Evolutionary conservation across 2,113 vertebrate genomes (phyloP), one percentile per base, ranked within the genome.

Genomic region (Pampusana beccarii): DNA sequence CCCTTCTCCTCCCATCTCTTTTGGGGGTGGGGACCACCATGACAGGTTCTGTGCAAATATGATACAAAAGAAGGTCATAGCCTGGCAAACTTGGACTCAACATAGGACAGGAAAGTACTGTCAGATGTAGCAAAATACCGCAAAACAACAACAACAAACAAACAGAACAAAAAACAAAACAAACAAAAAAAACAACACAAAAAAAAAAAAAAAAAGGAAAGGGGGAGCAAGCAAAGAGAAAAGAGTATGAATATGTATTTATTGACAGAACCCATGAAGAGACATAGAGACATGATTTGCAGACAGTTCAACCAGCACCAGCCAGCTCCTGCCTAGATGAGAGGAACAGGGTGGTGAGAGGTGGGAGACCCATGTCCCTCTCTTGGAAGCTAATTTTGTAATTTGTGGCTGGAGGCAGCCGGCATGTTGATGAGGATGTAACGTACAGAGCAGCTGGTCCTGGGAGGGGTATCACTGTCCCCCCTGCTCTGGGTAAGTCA

Each of bases 371-470:
- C 0, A 13, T 6, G 23, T 33, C 51, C 44, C 42, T 70, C 13
- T 58, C 73, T 38, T 29, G 26, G 70, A 51, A 58, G 70, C 19
- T 1, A 15, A 34, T 50, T 74, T 34, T 62, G 83, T 36, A 14
- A 50, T 36, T 17, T 11, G 31, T 34, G 34, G 42, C 50, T 36
- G 34, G 40, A 81, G 44, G 71, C 24, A 58, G 58, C 11, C 5
- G 0, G 17, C 15, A 9, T 1, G 5, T 7, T 58, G 71, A n/a
- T 0, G 1, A 70, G 42, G 65, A 46, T 8, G 28, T 5, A 34
- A 53, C 1, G 0, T 1, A 7, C 33, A 6, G 33, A 65, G 71
- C 58, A 53, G 53, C n/a, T 24, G 25, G 46, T 33, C 66, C 54
- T 29, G 25, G 28, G 17, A 73, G 3, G 14, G 10, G 6, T 50